phyloP scores from a whole-genome alignment of 2,797 vertebrate species.

The Crocodylus rhombifer region DNA sequence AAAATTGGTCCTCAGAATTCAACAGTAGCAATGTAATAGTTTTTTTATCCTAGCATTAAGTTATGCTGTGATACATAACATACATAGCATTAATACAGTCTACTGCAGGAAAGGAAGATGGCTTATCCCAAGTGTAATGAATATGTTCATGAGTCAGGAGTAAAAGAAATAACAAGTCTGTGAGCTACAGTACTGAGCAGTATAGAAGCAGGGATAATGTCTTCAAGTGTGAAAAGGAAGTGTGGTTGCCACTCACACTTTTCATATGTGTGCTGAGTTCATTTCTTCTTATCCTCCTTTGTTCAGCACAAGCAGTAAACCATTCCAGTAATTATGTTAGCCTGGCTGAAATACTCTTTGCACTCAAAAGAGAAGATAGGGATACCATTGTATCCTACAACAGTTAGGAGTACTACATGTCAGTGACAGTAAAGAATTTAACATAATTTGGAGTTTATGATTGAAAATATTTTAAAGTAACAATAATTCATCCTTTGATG shows the following conservation, averaged over 20 bases:
- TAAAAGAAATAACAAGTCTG: background rate
- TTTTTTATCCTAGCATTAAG: constrained; percentile 15
- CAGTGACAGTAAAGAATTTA: background rate
- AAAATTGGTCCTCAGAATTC: background rate
- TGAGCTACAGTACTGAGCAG: background rate
- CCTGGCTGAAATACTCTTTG: background rate
- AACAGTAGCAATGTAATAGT: background rate
- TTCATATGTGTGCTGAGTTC: background rate
- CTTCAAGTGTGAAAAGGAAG: background rate
- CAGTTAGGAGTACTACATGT: background rate
- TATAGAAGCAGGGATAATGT: background rate
- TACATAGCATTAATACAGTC: background rate
- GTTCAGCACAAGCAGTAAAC: background rate
- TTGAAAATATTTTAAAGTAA: background rate
- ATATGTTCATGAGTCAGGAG: background rate
- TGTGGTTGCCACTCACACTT: background rate
- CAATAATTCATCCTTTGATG: background rate
- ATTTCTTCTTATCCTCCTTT: constrained; percentile 34
- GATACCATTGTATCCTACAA: no score
- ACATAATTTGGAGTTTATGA: background rate
- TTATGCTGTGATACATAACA: background rate
- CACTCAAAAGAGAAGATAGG: background rate
- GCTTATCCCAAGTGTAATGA: background rate
- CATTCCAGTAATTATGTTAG: constrained; percentile 9
- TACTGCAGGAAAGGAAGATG: background rate